These are phyloP conservation scores for Cephus sareptanus DNA, from an alignment of 2,888 invertebrate genomes.

Conservation along the genomic window DNA sequence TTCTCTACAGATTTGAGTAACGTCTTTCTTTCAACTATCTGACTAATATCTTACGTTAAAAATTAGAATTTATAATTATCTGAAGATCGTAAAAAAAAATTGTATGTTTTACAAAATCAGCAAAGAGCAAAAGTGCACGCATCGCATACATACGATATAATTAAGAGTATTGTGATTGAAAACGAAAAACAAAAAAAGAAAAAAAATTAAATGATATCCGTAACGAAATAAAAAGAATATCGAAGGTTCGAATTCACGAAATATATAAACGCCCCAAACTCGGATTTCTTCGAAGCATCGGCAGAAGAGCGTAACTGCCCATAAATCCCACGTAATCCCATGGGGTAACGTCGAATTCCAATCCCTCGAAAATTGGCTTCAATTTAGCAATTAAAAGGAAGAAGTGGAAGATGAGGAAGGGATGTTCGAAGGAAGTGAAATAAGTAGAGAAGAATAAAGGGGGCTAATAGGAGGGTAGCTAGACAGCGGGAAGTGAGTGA, in stretches of 20 bases:
- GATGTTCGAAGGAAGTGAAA: neutral
- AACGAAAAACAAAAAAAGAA: too few species aligned
- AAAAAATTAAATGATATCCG: neutral
- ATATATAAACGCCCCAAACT: neutral
- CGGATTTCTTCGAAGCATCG: neutral
- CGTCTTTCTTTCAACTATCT: neutral
- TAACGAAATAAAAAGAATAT: neutral
- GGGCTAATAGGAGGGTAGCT: conserved; percentile 64
- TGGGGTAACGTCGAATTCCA: conserved; percentile 48
- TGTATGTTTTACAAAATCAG: neutral
- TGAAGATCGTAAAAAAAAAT: neutral
- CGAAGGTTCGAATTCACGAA: neutral
- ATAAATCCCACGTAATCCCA: conserved; percentile 42
- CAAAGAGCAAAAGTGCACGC: neutral
- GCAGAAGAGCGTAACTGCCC: conserved; percentile 22
- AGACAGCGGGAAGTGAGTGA: conserved; percentile 62
- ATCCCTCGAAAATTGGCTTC: conserved; percentile 62
- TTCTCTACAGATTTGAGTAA: neutral
- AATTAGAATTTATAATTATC: neutral
- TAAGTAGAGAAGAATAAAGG: conserved; percentile 35
- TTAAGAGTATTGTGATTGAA: neutral
- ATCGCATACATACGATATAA: neutral
- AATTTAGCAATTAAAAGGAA: conserved; percentile 65
- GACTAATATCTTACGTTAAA: neutral
- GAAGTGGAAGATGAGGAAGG: neutral